Conservation (phyloP, 2,113 vertebrate species). For the Ageneiosus marmoratus region DNA sequence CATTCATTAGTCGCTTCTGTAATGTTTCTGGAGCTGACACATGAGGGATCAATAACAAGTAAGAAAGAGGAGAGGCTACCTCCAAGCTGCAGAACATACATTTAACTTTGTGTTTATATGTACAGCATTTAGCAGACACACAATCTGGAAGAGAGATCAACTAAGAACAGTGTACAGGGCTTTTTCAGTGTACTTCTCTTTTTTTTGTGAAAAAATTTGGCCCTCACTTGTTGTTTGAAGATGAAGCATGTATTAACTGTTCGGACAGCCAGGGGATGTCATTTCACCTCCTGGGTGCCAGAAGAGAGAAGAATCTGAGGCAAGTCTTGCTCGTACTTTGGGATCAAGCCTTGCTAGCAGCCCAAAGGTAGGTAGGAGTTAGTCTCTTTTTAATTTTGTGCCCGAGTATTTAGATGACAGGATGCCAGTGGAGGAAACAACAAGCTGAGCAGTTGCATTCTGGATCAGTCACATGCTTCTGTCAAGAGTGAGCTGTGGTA, state of each 20-base stretch:
- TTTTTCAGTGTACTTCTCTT: not conserved
- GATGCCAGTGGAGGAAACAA: not conserved
- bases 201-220: not conserved
- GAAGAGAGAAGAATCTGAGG: not conserved
- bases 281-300: not conserved
- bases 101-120: not conserved
- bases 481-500: not conserved
- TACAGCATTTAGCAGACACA: not conserved
- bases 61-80: not conserved
- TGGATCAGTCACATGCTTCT: not conserved
- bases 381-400: not conserved
- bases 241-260: not conserved
- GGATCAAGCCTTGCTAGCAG: not conserved
- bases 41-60: constrained; percentile 8
- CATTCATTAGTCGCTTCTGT: constrained; percentile 3
- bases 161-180: too few species aligned
- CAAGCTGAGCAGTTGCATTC: not conserved
- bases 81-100: not conserved
- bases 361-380: not conserved
- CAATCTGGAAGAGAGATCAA: not conserved
- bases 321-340: not conserved
- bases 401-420: not conserved
- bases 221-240: not conserved
- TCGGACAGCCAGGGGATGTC: not conserved
- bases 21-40: not conserved